A percentile compares a stretch with the other conserved stretches of the same genome.
Evolutionary conservation across 37 sponge, comb jelly and placozoan genomes (phyloP).

Genomic region (Lycopodina hypogea): DNA sequence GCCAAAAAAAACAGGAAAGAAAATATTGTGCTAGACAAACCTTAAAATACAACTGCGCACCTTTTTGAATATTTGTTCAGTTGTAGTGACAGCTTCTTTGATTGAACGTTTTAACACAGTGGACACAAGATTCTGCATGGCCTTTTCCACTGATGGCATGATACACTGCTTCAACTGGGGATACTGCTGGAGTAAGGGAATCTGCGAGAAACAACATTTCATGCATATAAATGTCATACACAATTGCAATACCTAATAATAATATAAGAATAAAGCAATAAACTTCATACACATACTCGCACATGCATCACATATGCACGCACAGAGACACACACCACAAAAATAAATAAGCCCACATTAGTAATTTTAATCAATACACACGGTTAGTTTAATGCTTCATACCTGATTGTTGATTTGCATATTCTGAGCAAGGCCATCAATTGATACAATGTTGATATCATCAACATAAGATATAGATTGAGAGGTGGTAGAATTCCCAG

Average conservation of each 20-base stretch:
- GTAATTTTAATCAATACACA: too few relatives aligned
- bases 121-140: constrained; percentile 82
- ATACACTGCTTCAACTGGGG: constrained; percentile 86
- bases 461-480: constrained; percentile 58
- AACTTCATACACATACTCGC: too few relatives aligned
- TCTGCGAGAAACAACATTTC: constrained; percentile 24
- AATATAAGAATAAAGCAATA: too few relatives aligned
- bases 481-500: constrained; percentile 24
- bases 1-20: not conserved
- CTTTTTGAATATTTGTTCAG: constrained; percentile 95
- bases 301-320: too few relatives aligned
- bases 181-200: constrained; percentile 80
- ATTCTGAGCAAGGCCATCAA: constrained; percentile 60
- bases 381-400: too few relatives aligned
- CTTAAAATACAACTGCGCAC: constrained; percentile 14
- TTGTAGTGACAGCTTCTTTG: constrained; percentile 93
- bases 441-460: constrained; percentile 51
- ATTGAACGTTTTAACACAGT: constrained; percentile 91
- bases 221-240: not conserved
- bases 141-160: constrained; percentile 83
- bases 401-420: constrained; percentile 78
- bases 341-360: too few relatives aligned
- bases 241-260: too few relatives aligned
- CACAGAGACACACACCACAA: too few relatives aligned
- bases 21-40: not conserved